phyloP scores from a whole-genome alignment of 1,140 invertebrate genomes.

The Diorhabda carinulata region DNA sequence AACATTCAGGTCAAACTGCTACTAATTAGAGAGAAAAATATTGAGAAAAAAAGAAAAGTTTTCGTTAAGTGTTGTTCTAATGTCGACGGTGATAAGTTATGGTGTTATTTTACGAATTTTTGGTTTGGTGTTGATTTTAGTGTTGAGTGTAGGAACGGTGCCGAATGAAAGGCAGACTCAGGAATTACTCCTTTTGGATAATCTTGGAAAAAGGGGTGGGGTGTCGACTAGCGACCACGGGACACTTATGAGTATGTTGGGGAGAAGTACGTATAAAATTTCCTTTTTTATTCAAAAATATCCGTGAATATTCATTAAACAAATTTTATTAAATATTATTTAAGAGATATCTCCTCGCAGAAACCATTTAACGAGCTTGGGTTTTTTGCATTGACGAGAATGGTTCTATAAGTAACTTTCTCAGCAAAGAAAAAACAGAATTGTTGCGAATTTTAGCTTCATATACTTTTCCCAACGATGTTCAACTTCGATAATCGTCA shows the following conservation, averaged over 20 bases:
- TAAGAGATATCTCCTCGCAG: no score
- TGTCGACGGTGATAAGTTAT: conserved; percentile 9
- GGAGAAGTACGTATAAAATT: conserved; percentile 64
- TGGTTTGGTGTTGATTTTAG: conserved; percentile 31
- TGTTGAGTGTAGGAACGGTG: conserved; percentile 38
- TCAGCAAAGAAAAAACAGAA: no score
- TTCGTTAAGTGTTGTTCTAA: background rate
- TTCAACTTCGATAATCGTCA: no score
- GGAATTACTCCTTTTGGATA: conserved; percentile 67
- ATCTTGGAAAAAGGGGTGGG: conserved; percentile 57
- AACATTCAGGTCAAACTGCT: background rate
- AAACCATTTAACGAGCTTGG: no score
- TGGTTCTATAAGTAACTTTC: no score
- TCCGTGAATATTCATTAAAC: no score
- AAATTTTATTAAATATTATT: no score
- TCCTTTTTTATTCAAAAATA: no score
- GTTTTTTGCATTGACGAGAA: no score
- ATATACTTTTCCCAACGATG: no score
- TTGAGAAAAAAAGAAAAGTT: background rate
- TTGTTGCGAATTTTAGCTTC: no score
- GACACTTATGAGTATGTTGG: conserved; percentile 75
- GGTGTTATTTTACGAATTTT: conserved; percentile 22
- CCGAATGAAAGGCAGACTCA: conserved; percentile 67
- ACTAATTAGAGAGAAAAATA: background rate
- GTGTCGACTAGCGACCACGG: conserved; percentile 56